phyloP scores from a whole-genome alignment of 1,140 invertebrate genomes.

The Ceratina japonica region DNA sequence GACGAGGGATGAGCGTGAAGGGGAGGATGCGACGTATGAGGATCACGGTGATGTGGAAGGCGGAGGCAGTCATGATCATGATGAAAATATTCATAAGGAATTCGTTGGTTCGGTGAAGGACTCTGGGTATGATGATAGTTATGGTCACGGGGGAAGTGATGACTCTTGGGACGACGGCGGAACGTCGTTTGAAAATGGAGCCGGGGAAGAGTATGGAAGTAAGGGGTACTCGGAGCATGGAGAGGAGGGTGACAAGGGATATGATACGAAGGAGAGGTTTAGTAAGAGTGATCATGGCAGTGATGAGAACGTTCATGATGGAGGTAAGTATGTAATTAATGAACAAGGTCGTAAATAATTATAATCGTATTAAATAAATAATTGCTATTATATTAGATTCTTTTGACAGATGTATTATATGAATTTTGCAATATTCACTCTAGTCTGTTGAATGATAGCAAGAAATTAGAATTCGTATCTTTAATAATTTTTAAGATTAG shows the following conservation, averaged over 20 bases:
- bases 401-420: too few species aligned
- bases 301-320: slow-evolving; percentile 66
- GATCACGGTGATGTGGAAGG: not conserved
- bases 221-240: slow-evolving; percentile 81
- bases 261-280: slow-evolving; percentile 81
- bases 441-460: too few species aligned
- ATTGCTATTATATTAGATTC: too few species aligned
- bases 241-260: slow-evolving; percentile 81
- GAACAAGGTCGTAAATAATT: too few species aligned
- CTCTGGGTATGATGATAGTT: not conserved
- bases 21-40: not conserved
- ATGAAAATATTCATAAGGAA: slow-evolving; percentile 3
- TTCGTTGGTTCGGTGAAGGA: not conserved
- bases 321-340: slow-evolving; percentile 59
- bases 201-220: not conserved
- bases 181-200: slow-evolving; percentile 15
- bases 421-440: too few species aligned
- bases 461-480: too few species aligned
- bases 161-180: slow-evolving; percentile 4
- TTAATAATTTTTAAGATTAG: too few species aligned
- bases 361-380: too few species aligned
- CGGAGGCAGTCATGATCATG: not conserved
- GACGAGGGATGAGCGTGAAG: not conserved
- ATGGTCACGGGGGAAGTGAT: not conserved
- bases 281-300: slow-evolving; percentile 78